These are phyloP conservation scores for Tupaia tana DNA, from an alignment of 2,113 vertebrate species.

Conservation along the genomic window DNA sequence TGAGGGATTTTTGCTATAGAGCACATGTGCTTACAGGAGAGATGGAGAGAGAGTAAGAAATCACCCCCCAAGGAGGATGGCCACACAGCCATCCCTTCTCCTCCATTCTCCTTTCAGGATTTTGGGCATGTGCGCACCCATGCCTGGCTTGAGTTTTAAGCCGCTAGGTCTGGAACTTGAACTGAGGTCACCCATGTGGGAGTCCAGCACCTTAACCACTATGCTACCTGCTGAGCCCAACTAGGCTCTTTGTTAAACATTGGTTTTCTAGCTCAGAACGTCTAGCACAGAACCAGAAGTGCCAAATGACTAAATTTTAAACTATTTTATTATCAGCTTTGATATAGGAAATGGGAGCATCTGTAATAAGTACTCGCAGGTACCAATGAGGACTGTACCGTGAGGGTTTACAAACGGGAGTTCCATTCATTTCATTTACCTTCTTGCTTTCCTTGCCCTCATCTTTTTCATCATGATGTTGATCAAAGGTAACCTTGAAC, in stretches of 20 bases:
- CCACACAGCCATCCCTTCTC: too few species aligned
- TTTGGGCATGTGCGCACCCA: too few species aligned
- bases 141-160: too few species aligned
- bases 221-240: too few species aligned
- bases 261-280: neutral
- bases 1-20: too few species aligned
- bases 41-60: too few species aligned
- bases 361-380: neutral
- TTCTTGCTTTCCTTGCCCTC: neutral
- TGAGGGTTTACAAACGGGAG: neutral
- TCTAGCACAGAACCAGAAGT: conserved; percentile 22
- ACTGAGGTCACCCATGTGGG: too few species aligned
- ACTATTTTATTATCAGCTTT: conserved; percentile 10
- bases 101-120: too few species aligned
- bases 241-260: neutral
- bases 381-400: neutral
- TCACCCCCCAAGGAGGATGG: too few species aligned
- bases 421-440: neutral
- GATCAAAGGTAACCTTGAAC: neutral
- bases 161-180: too few species aligned
- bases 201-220: too few species aligned
- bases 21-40: too few species aligned
- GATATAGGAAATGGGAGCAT: neutral
- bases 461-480: neutral
- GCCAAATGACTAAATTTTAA: neutral